phyloP scores from a whole-genome alignment of 2,797 vertebrate genomes.

The Mormyrops attenuatus region DNA sequence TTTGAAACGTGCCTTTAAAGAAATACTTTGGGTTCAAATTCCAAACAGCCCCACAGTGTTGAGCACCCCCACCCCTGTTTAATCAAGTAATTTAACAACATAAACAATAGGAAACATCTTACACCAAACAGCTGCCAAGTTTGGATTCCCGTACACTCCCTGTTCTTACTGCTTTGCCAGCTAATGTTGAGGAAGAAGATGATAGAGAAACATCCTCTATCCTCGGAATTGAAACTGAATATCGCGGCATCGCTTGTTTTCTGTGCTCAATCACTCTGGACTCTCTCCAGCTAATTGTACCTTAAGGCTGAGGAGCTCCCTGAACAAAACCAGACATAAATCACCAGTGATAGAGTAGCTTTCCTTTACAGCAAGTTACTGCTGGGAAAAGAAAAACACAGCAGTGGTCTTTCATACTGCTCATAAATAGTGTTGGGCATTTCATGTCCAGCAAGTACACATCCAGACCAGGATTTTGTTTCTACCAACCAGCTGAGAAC shows the following conservation, averaged over 20 bases:
- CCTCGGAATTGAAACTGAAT: not conserved
- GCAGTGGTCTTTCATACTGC: not conserved
- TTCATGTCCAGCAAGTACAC: not conserved
- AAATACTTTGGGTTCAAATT: not conserved
- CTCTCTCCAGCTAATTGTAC: not conserved
- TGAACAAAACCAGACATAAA: not conserved
- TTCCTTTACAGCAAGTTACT: not conserved
- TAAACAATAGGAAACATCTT: constrained; percentile 52
- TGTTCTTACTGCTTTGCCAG: not conserved
- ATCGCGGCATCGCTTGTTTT: not conserved
- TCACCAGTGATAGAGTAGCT: not conserved
- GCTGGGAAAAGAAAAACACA: not conserved
- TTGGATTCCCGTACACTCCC: constrained; percentile 35
- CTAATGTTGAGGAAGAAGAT: not conserved
- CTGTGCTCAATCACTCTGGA: not conserved
- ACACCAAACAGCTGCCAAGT: constrained; percentile 37
- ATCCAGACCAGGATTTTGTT: not conserved
- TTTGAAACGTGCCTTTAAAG: not conserved
- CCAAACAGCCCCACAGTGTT: not conserved
- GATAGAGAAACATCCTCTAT: not conserved
- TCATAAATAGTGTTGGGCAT: not conserved
- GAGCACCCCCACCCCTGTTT: not conserved
- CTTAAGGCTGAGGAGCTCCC: not conserved
- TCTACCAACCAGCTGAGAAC: not conserved
- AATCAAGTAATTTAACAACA: not conserved